These are phyloP conservation scores for Ridgeia piscesae DNA, from an alignment of 1,140 invertebrate species.

Conservation along the genomic window DNA sequence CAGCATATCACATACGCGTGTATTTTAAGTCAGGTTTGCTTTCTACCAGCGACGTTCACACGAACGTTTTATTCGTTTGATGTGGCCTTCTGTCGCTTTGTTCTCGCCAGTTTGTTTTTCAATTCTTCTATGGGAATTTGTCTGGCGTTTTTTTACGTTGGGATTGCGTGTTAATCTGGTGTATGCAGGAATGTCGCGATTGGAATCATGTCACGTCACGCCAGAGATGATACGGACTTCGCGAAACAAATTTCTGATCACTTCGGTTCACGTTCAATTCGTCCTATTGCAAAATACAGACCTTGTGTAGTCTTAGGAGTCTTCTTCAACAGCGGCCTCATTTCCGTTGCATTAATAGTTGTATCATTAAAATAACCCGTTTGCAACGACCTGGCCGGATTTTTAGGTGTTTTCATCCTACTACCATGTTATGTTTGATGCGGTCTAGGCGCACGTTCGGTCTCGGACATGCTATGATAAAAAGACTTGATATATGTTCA, in stretches of 20 bases:
- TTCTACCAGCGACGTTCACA: background rate
- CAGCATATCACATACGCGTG: background rate
- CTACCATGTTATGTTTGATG: too few relatives aligned
- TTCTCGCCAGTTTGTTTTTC: background rate
- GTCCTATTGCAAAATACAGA: too few relatives aligned
- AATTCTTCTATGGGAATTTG: background rate
- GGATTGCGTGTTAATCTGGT: background rate
- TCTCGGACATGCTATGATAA: too few relatives aligned
- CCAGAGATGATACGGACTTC: too few relatives aligned
- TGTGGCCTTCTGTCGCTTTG: background rate
- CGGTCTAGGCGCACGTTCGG: too few relatives aligned
- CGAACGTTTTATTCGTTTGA: background rate
- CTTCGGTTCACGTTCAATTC: background rate
- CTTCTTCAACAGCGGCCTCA: too few relatives aligned
- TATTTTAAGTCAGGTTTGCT: background rate
- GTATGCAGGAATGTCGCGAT: background rate
- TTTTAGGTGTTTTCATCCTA: too few relatives aligned
- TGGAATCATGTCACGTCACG: background rate
- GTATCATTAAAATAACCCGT: too few relatives aligned
- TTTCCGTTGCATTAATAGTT: too few relatives aligned
- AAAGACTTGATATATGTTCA: too few relatives aligned
- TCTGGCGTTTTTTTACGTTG: background rate
- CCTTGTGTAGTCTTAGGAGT: too few relatives aligned
- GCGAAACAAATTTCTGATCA: background rate
- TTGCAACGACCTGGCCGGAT: too few relatives aligned